A percentile compares a stretch with the other conserved stretches of the same genome.
These are phyloP conservation scores for Pygmarrhopalites habei DNA, from an alignment of 1,140 invertebrate species.

Conservation along the genomic window DNA sequence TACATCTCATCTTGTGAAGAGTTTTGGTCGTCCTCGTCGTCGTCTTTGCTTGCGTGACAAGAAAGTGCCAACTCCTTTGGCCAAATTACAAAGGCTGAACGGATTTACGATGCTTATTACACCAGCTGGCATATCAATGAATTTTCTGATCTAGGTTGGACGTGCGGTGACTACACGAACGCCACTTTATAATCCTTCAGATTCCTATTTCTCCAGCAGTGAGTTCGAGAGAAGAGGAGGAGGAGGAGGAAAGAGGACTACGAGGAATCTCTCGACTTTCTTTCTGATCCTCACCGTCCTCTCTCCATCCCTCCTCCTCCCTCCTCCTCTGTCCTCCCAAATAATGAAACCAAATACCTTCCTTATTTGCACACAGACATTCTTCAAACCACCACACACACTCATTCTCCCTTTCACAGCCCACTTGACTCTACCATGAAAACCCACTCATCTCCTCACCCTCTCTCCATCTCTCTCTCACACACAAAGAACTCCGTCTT, in stretches of 20 bases:
- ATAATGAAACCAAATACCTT: slow-evolving; percentile 26
- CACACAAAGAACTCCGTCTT: too few species aligned
- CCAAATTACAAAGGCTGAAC: slow-evolving; percentile 39
- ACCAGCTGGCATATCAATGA: slow-evolving; percentile 41
- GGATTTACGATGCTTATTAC: slow-evolving; percentile 41
- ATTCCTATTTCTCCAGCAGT: slow-evolving; percentile 10
- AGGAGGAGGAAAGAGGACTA: too few species aligned
- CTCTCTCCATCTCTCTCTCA: too few species aligned
- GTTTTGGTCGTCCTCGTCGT: background rate
- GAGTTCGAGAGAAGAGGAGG: too few species aligned
- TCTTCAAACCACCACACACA: slow-evolving; percentile 25
- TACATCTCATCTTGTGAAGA: too few species aligned
- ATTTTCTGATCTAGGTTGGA: slow-evolving; percentile 36
- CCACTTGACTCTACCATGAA: too few species aligned
- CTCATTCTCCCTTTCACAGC: background rate
- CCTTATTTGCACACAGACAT: slow-evolving; percentile 26
- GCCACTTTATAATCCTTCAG: slow-evolving; percentile 32
- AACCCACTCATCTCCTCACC: too few species aligned
- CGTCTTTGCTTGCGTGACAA: slow-evolving; percentile 24
- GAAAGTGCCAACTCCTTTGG: slow-evolving; percentile 37
- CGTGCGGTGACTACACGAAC: slow-evolving; percentile 37
- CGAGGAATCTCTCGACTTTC: background rate
- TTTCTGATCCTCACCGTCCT: slow-evolving; percentile 2
- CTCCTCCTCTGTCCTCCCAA: background rate
- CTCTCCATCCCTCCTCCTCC: slow-evolving; percentile 4